Base-by-base conservation (phyloP, 2,113 vertebrate species). In the Setophaga petechia region DNA sequence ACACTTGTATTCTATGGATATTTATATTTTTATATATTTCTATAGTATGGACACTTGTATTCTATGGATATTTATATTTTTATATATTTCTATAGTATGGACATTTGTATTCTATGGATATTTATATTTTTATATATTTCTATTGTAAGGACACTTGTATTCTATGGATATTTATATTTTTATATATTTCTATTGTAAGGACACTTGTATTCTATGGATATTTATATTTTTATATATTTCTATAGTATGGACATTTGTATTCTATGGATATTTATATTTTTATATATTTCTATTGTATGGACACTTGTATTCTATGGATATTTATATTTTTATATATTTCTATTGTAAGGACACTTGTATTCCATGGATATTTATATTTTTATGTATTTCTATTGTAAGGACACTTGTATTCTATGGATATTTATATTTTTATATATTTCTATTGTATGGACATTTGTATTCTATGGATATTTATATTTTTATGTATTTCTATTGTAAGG, bases 51-150 rank as follows among this genome's bases (percentile, higher is more conserved):
- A 39, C 37, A 39, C 37, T 39, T 28, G 12, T 35, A 68, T 47
- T 68, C 18, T 15, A 55, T 11, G 3, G 6, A 13, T 11, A 15
- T 4, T 59, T 18, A 13, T 49, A 24, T 49, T 23, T 4, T 55
- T 31, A 24, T 12, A 10, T 39, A 11, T 39, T 55, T 55, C 4
- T 41, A 25, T 43, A 33, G 31, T 11, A 55, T 6, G 3, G 30
- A 47, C 10, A 27, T 12, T 25, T 30, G 2, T n/a, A 39, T 25
- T 16, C 17, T 1, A 35, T 15, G 1, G 31, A 9, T 15, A n/a
- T 51, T 51, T 15, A 51, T 51, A 51, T 27, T 51, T 15, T 27
- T 21, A 14, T 28, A 11, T 15, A 13, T 54, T 54, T 55, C 3
- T 41, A 25, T 33, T 33, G 31, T 14, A 55, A 8, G 4, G 21